Base-by-base conservation (phyloP, 2,888 invertebrate genomes). In the Isoperla grammatica region DNA sequence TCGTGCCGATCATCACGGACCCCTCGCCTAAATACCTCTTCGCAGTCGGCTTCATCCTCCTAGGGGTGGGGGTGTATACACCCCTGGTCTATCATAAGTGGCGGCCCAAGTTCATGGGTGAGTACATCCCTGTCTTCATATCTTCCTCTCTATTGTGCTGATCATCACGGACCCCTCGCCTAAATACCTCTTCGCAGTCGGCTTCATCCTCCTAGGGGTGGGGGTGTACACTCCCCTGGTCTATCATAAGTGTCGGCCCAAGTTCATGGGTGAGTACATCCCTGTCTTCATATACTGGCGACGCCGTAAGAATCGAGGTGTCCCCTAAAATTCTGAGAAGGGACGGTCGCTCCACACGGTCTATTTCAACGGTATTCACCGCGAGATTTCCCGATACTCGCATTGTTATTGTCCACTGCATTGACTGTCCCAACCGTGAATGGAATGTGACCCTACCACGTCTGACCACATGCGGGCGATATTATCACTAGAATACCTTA, bases 11-110 rank as follows among this genome's bases (percentile, higher is more conserved):
- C 46, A 75, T 88, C 8, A 81, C 85, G 56, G 83, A 89, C 63
- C 91, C 91, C 0, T 84, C 87, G 1, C 73, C 83, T 0, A 89
- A 89, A 72, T 90, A 90, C 72, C 74, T 91, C 2, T 84, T 88
- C 70, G 89, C 90, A 0, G 73, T 88, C 6, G 77, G 81, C 0
- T 90, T 90, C 70, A 83, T 90, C 59, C 67, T 85, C 0, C 67
- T 84, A 40, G 92, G 91, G 0, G 76, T 85, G 1, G 70, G 79
- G 1, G 81, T 90, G 49, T 92, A 92, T 72, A 83, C 87, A 48
- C 77, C 85, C 59, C 89, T 87, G 71, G 86, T 92, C 42, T 87
- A 87, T 71, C 83, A 83, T 68, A 83, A 82, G 72, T 80, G 79
- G 65, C 78, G 82, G 49, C 84, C 86, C 50, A 76, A 75, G 64